Evolutionary conservation across 2,113 vertebrate species (phyloP), one percentile per base, ranked within the genome.

Genomic region (Xiphophorus couchianus): DNA sequence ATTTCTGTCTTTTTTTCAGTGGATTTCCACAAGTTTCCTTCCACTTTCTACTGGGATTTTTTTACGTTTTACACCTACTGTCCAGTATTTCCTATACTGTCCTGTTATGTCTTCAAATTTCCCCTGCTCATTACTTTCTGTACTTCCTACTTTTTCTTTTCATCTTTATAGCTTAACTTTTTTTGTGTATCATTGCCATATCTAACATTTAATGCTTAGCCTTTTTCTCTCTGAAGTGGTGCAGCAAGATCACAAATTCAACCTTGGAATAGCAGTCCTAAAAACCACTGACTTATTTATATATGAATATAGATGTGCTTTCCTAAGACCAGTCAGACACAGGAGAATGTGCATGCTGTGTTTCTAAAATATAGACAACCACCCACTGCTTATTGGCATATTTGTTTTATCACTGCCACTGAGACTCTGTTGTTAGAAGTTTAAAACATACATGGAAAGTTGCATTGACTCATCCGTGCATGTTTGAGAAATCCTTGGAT

Each of bases 191-290:
- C 61, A 42, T 48, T 69, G 25, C 11, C 25, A n/a, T 22, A 58
- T 58, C 17, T 70, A n/a, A 27, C 3, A 4, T 54, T 17, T 39
- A 3, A 31, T 64, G 28, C 35, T n/a, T 13, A 28, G 1, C 42
- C 15, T 64, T 39, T 39, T 8, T 67, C 63, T 73, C 48, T 75
- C 19, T 77, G 60, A 78, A 85, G 74, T 73, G 44, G 81, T 86
- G 65, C 79, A 80, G 17, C 81, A 80, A 25, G 22, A 62, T 0
- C 81, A 85, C 15, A 8, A 68, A 73, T 62, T 29, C 25, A 30
- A 72, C 64, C 68, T 85, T 79, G 71, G 61, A 67, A 51, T 37
- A 66, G 37, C 71, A 71, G 66, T 33, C 39, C 39, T 61, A 65
- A 15, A 80, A 74, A 39, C 62, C 69, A 70, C 19, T 4, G 0